Evolutionary conservation across 2,888 invertebrate genomes (phyloP), one percentile per base, ranked within the genome.

Genomic region (Melanostoma mellinum): DNA sequence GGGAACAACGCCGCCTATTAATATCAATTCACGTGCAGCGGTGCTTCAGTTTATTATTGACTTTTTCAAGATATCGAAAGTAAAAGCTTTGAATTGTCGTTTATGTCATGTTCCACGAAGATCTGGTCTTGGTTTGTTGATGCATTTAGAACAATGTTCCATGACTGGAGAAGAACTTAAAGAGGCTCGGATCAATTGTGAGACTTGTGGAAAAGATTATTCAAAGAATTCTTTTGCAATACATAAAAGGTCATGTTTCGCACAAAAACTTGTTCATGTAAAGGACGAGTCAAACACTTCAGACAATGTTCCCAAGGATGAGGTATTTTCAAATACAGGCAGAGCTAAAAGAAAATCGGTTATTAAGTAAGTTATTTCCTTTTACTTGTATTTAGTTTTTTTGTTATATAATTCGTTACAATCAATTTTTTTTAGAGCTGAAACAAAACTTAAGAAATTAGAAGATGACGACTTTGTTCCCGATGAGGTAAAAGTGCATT

Each of bases 261-360:
- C 30, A 10, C 86, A 86, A 6, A 50, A 52, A 6, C 69, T 10
- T 32, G 55, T 6, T 2, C 8, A 9, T 33, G 48, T 9, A 3
- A 9, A 48, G 20, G 10, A 55, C 5, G 4, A 60, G 50, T 10
- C 8, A 30, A 1, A 33, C 3, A 1, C 50, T 3, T 9, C 33
- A 32, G 30, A 61, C n/a, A 46, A n/a, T 9, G 44, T 35, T 10
- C 36, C 48, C 6, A 20, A 42, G 8, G 78, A 80, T 50, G 71
- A 72, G 0, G 52, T 69, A 0, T 48, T 77, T 3, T 77, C 82
- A 20, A 89, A 89, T 68, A 86, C 88, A 0, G 91, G 91, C 8
- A 87, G 90, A 0, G 53, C 87, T 0, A 91, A 91, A 65, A 88
- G 91, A 1, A 86, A 85, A 42, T 90, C 91, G 0, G 89, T 89